Evolutionary conservation across 2,888 invertebrate species (phyloP).

Genomic region (Chaetoderma sp.): DNA sequence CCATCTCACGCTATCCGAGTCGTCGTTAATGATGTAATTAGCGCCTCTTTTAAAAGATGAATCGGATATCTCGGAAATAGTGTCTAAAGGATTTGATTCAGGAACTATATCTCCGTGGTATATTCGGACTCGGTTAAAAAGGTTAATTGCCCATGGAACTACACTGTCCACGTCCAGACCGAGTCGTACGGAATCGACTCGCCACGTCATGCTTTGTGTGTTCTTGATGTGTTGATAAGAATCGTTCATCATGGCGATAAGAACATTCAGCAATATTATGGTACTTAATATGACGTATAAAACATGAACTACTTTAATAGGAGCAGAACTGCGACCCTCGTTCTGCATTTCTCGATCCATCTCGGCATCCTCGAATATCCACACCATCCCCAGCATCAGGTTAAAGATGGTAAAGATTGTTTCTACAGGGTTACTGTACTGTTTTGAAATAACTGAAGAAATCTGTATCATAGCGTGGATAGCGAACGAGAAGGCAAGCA

Average conservation of each 20-base stretch:
- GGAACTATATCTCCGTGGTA: not conserved
- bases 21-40: too few relatives aligned
- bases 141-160: conserved; percentile 36
- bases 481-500: conserved; percentile 63
- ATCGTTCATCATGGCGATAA: conserved; percentile 65
- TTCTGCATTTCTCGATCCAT: conserved; percentile 43
- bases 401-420: conserved; percentile 63
- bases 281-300: conserved; percentile 60
- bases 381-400: conserved; percentile 64
- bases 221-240: conserved; percentile 53
- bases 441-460: conserved; percentile 35
- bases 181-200: conserved; percentile 60
- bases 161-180: conserved; percentile 57
- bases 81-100: too few relatives aligned
- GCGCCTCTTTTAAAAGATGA: too few relatives aligned
- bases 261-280: conserved; percentile 57
- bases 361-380: conserved; percentile 47
- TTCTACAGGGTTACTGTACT: conserved; percentile 45
- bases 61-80: too few relatives aligned
- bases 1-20: too few relatives aligned
- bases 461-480: conserved; percentile 60
- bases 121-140: conserved; percentile 37
- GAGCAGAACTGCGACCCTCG: conserved; percentile 41
- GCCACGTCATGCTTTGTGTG: conserved; percentile 58
- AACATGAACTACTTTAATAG: conserved; percentile 54